phyloP scores from a whole-genome alignment of 1,140 invertebrate species.

The Sesamia nonagrioides region DNA sequence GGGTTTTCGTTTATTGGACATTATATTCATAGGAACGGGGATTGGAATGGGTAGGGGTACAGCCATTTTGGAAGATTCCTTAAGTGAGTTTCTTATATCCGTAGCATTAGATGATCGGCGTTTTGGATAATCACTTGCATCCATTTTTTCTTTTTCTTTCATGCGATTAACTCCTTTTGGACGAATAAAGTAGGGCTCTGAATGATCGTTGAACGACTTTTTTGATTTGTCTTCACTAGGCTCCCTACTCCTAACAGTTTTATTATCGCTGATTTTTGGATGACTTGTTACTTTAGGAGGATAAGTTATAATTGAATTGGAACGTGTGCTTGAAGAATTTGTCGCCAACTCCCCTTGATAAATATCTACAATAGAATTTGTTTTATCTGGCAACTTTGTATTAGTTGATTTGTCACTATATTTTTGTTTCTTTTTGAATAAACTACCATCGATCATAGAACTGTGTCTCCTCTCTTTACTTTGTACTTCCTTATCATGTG shows the following conservation, averaged over 20 bases:
- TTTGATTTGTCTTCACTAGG: constrained; percentile 57
- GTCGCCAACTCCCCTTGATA: constrained; percentile 39
- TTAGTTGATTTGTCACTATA: constrained; percentile 26
- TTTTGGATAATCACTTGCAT: constrained; percentile 12
- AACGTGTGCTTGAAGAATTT: constrained; percentile 52
- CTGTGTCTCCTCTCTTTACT: constrained; percentile 31
- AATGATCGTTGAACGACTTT: constrained; percentile 58
- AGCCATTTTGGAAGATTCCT: neutral
- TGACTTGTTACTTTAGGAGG: constrained; percentile 57
- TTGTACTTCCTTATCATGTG: constrained; percentile 35
- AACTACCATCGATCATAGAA: constrained; percentile 12
- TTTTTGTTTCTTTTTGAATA: constrained; percentile 29
- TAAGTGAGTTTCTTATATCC: neutral
- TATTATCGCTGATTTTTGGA: constrained; percentile 43
- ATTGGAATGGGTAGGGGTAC: neutral
- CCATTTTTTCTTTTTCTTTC: constrained; percentile 15
- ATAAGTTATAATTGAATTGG: constrained; percentile 71
- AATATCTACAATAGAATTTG: constrained; percentile 35
- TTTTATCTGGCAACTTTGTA: neutral
- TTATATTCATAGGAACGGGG: neutral
- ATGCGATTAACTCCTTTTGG: constrained; percentile 53
- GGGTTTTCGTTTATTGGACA: neutral
- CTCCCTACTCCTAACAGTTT: constrained; percentile 48
- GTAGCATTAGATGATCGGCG: neutral
- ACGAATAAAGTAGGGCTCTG: constrained; percentile 62